Evolutionary conservation across 2,797 vertebrate genomes (phyloP).

Genomic region (Falco berigora): DNA sequence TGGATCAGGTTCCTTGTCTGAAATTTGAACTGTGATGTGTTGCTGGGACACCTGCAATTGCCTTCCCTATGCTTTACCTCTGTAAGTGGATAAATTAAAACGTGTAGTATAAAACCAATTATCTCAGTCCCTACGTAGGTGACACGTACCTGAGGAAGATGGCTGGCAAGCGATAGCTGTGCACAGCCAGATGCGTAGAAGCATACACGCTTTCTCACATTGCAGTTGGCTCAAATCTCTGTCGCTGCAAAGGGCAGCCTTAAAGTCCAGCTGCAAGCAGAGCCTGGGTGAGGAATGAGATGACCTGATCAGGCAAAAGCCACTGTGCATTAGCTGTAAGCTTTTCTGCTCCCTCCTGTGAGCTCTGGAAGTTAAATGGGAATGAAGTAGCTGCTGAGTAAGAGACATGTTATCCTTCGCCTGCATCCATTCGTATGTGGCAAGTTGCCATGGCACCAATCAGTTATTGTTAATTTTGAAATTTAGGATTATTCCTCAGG

Average conservation of each 20-base stretch:
- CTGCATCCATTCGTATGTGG: background rate
- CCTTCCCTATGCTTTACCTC: background rate
- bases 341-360: slow-evolving; percentile 4
- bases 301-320: background rate
- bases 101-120: fast-evolving
- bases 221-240: background rate
- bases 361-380: slow-evolving; percentile 14
- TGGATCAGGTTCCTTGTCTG: background rate
- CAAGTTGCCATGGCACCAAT: background rate
- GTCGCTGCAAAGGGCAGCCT: background rate
- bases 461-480: background rate
- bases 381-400: background rate
- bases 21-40: background rate
- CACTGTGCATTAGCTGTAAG: background rate
- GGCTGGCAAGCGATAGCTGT: background rate
- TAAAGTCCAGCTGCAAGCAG: background rate
- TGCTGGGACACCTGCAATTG: background rate
- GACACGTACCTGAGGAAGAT: fast-evolving
- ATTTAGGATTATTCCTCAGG: background rate
- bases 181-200: fast-evolving
- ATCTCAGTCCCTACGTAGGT: fast-evolving
- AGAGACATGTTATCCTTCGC: background rate
- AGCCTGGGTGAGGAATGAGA: background rate
- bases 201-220: fast-evolving
- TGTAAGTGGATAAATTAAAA: background rate